phyloP scores from a whole-genome alignment of 2,888 invertebrate species.

The Oscheius sp. region DNA sequence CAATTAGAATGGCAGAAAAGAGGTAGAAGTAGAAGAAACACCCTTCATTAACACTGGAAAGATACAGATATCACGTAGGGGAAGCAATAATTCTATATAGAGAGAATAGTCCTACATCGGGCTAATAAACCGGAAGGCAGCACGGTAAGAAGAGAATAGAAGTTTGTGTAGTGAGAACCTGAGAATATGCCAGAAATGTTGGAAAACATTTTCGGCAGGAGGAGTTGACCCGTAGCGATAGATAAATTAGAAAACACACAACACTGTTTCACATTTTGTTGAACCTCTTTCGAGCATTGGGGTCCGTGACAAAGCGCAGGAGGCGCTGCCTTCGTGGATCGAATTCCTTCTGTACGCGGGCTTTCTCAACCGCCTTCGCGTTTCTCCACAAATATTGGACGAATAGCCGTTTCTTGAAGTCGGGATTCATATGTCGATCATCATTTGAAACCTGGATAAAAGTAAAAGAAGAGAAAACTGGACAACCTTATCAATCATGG shows the following conservation, averaged over 20 bases:
- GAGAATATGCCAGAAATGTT: neutral
- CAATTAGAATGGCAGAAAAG: conserved; percentile 22
- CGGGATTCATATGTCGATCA: conserved; percentile 38
- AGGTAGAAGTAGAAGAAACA: conserved; percentile 33
- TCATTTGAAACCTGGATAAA: conserved; percentile 28
- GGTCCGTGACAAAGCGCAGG: conserved; percentile 65
- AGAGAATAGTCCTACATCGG: neutral
- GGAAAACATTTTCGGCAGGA: neutral
- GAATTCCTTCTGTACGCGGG: conserved; percentile 68
- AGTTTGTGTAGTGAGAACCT: neutral
- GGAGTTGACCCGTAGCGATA: conserved; percentile 28
- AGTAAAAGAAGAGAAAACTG: neutral
- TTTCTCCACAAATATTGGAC: conserved; percentile 70
- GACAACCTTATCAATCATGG: conserved; percentile 67
- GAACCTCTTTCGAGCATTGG: conserved; percentile 56
- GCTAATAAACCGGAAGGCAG: neutral
- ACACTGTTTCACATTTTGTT: conserved; percentile 46
- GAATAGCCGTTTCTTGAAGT: conserved; percentile 67
- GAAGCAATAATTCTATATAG: neutral
- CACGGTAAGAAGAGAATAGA: conserved; percentile 3
- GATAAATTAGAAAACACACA: conserved; percentile 22
- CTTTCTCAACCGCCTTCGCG: conserved; percentile 69
- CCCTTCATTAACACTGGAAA: conserved; percentile 36
- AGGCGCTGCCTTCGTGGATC: conserved; percentile 67
- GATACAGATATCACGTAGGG: conserved; percentile 34